Conservation (phyloP, 1,140 invertebrate species). For the Bombus superbus region DNA sequence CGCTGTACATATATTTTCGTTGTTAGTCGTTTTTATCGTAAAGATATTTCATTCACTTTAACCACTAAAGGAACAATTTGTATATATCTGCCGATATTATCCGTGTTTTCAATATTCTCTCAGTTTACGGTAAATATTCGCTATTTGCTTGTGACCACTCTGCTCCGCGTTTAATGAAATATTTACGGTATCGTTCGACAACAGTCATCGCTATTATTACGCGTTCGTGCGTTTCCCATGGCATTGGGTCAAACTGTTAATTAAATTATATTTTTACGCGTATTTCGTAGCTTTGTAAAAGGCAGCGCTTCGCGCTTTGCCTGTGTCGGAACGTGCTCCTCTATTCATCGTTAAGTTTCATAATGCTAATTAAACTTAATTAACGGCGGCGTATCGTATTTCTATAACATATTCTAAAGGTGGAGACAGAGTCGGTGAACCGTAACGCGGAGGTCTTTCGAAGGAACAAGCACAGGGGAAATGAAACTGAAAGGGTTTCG, state of each 20-base stretch:
- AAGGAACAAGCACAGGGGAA: not conserved
- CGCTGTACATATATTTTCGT: not conserved
- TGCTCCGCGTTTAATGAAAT: constrained; percentile 2
- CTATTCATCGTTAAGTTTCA: constrained; percentile 17
- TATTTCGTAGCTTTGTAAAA: not conserved
- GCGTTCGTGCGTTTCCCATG: not conserved
- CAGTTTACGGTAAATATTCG: not conserved
- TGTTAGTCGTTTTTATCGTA: no score
- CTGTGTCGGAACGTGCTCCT: not conserved
- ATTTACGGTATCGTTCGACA: not conserved
- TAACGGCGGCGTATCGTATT: not conserved
- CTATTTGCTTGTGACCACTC: not conserved
- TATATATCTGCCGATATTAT: not conserved
- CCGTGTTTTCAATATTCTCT: not conserved
- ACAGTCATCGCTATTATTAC: constrained; percentile 25
- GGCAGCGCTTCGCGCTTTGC: not conserved
- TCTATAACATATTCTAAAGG: not conserved
- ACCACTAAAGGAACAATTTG: not conserved
- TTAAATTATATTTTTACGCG: constrained; percentile 46
- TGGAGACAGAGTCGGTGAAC: not conserved
- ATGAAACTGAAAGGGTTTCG: not conserved
- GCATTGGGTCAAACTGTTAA: not conserved
- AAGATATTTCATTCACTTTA: no score
- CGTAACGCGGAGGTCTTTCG: not conserved
- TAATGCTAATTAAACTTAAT: constrained; percentile 54